Evolutionary conservation across 1,140 invertebrate genomes (phyloP), one percentile per base, ranked within the genome.

Genomic region (Ditylenchus dipsaci): DNA sequence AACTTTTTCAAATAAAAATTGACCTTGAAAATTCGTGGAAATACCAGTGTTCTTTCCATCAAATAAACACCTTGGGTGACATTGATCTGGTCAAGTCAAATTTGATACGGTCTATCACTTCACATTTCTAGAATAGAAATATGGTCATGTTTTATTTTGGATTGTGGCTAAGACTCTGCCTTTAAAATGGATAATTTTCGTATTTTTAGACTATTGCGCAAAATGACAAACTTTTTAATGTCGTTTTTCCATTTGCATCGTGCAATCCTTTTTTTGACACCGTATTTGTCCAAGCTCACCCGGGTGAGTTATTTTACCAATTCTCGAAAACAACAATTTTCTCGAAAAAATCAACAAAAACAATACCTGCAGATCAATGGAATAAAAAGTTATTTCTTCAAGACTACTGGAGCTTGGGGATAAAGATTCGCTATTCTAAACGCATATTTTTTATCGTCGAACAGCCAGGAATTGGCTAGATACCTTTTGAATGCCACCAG

Each of bases 1-100:
- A 7, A 60, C 69, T 17, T 78, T 59, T 13, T 78, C 78, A 5
- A 77, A 26, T 29, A 76, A 56, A 66, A 78, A 73, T 19, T 78
- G 33, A 57, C 65, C 53, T 61, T 38, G 3, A 26, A 33, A 17
- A 64, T 19, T 45, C 43, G 43, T 13, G 11, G 11, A 38, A 38
- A 38, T 38, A 38, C 33, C 33, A 38, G 33, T 38, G 33, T 38
- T 38, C 33, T 3, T 11, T 38, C 33, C 11, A 38, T 23, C 53
- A 56, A 56, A 13, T 62, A 62, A 13, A 57, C 15, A 57, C 60
- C 63, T 38, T 65, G 63, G 21, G 3, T 19, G 3, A 68, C 45
- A 49, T 74, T 72, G 56, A 72, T 45, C 21, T 42, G 49, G 29
- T 76, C 76, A 45, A 76, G 15, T 78, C 76, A 1, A 76, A 61